Evolutionary conservation across 2,888 invertebrate genomes (phyloP).

Genomic region (Nomada ruficornis): DNA sequence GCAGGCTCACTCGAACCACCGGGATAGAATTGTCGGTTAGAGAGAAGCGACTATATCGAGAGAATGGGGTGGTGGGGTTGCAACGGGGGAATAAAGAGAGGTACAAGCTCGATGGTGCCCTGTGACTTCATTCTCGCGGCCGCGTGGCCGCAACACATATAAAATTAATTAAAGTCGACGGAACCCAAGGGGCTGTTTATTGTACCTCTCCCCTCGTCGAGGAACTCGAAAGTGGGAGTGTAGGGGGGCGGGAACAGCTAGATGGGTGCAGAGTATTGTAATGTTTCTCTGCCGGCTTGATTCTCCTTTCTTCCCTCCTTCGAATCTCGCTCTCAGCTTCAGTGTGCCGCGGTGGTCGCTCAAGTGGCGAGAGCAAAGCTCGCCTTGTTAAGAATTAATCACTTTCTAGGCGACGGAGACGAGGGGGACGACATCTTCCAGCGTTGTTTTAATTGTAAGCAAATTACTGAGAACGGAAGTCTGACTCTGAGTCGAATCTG

Average conservation of each 20-base stretch:
- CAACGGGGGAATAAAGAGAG: slow-evolving; percentile 41
- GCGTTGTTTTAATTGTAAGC: slow-evolving; percentile 72
- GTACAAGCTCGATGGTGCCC: slow-evolving; percentile 53
- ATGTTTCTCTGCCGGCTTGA: slow-evolving; percentile 37
- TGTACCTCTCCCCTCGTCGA: slow-evolving; percentile 60
- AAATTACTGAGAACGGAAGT: slow-evolving; percentile 55
- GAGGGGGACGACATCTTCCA: slow-evolving; percentile 26
- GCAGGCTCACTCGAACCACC: slow-evolving; percentile 31
- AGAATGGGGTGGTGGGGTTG: slow-evolving; percentile 5
- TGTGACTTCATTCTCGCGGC: slow-evolving; percentile 74
- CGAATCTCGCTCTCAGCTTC: slow-evolving; percentile 32
- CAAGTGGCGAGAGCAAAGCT: slow-evolving; percentile 59
- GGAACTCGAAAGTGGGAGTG: slow-evolving; percentile 16
- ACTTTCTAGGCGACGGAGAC: slow-evolving; percentile 54
- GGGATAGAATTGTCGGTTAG: slow-evolving; percentile 19
- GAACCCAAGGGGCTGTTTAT: slow-evolving; percentile 73
- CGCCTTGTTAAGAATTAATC: slow-evolving; percentile 75
- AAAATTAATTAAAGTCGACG: slow-evolving; percentile 82
- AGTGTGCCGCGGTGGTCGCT: slow-evolving; percentile 52
- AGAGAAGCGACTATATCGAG: slow-evolving; percentile 40
- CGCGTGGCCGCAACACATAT: slow-evolving; percentile 74
- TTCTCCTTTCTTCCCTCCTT: slow-evolving; percentile 16
- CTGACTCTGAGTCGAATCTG: neutral
- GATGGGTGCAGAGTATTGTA: slow-evolving; percentile 57
- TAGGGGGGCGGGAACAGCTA: slow-evolving; percentile 21